phyloP scores from a whole-genome alignment of 1,140 invertebrate genomes.

The Hyles euphorbiae region DNA sequence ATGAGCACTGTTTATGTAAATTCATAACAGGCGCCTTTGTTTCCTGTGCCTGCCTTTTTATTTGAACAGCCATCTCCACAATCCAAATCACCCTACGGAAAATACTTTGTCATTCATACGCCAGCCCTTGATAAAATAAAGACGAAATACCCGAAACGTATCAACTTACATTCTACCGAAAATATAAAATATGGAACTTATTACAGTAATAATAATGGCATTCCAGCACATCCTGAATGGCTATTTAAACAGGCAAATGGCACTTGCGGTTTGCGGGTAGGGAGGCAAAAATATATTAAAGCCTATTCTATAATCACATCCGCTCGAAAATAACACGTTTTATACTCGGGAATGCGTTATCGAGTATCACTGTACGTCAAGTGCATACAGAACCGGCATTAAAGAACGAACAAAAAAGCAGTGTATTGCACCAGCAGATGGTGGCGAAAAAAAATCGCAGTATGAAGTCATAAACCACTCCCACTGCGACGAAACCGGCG shows the following conservation, averaged over 20 bases:
- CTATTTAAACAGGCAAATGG: too few species aligned
- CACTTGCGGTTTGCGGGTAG: neutral
- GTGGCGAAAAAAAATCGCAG: constrained; percentile 5
- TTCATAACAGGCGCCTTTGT: constrained; percentile 3
- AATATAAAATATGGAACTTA: too few species aligned
- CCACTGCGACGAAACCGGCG: constrained; percentile 18
- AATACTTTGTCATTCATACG: constrained; percentile 1
- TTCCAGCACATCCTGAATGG: too few species aligned
- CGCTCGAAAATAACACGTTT: too few species aligned
- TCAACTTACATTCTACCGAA: too few species aligned
- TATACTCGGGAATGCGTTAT: constrained; percentile 17
- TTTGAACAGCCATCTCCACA: neutral
- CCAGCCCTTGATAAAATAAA: too few species aligned
- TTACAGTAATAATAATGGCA: too few species aligned
- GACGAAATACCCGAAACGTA: too few species aligned
- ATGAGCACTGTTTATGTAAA: neutral
- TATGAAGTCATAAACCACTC: constrained; percentile 49
- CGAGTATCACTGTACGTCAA: neutral
- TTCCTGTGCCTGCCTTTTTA: neutral
- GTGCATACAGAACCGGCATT: too few species aligned
- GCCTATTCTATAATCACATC: too few species aligned
- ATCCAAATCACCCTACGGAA: neutral
- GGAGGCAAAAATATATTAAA: constrained; percentile 2
- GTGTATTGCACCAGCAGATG: constrained; percentile 3
- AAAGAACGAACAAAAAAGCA: neutral